Percentiles rank a stretch among this genome's conserved stretches.
phyloP scores from a whole-genome alignment of 2,888 invertebrate genomes.

The Drosophila subsilvestris region DNA sequence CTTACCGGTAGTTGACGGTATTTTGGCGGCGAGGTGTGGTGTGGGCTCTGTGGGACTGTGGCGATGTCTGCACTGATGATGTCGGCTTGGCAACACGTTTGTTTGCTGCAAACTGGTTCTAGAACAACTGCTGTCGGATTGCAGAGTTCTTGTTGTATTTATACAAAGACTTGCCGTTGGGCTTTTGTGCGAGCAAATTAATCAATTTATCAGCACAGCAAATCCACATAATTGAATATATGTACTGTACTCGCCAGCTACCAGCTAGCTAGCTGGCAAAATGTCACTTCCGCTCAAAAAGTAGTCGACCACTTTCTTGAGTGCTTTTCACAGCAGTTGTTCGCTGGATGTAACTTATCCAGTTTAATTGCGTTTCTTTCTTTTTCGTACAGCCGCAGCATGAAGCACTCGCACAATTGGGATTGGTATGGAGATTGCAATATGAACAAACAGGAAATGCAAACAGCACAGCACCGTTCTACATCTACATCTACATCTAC shows the following conservation, averaged over 20 bases:
- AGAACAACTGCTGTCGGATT: constrained; percentile 52
- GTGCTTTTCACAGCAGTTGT: constrained; percentile 71
- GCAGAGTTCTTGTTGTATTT: constrained; percentile 74
- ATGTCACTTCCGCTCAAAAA: constrained; percentile 68
- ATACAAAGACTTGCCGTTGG: constrained; percentile 41
- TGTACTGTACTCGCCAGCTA: constrained; percentile 14
- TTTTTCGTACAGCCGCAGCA: constrained; percentile 31
- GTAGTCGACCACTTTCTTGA: constrained; percentile 61
- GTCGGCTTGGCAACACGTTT: constrained; percentile 47
- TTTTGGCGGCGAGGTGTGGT: constrained; percentile 32
- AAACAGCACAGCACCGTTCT: not conserved
- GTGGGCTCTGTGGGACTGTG: constrained; percentile 35
- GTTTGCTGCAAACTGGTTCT: constrained; percentile 74
- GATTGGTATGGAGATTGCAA: constrained; percentile 27
- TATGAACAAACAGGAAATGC: constrained; percentile 32
- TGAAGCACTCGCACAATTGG: not conserved
- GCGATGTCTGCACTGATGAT: constrained; percentile 8
- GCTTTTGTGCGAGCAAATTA: constrained; percentile 55
- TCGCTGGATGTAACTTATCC: constrained; percentile 68
- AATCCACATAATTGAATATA: constrained; percentile 65
- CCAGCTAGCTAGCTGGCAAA: constrained; percentile 38
- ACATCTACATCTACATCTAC: too few species aligned
- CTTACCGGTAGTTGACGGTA: constrained; percentile 68
- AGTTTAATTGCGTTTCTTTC: constrained; percentile 69
- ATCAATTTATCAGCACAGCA: constrained; percentile 67